Conservation (phyloP, 1,140 invertebrate genomes). For the Calycopis cecrops region DNA sequence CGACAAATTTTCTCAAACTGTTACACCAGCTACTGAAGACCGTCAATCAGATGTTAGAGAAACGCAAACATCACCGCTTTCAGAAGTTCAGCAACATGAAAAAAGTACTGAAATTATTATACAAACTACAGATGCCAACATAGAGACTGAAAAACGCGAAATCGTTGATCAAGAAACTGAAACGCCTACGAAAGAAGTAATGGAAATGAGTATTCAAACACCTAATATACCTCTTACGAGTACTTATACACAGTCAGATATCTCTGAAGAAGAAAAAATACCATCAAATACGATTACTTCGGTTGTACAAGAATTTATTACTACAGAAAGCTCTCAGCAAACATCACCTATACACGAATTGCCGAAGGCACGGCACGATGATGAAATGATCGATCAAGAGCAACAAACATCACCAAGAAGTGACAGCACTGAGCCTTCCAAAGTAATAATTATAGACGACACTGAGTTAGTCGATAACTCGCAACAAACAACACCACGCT, state of each 20-base stretch:
- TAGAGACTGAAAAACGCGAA: constrained; percentile 67
- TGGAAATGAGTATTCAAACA: constrained; percentile 74
- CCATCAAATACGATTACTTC: constrained; percentile 12
- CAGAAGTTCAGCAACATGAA: constrained; percentile 52
- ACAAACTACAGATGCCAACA: constrained; percentile 56
- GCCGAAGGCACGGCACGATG: constrained; percentile 11
- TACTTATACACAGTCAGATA: constrained; percentile 54
- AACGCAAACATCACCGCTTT: constrained; percentile 64
- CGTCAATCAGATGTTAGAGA: constrained; percentile 56
- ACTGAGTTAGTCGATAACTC: constrained; percentile 30
- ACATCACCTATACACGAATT: constrained; percentile 49
- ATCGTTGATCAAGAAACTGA: constrained; percentile 59
- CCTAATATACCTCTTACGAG: constrained; percentile 45
- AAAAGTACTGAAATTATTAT: constrained; percentile 54
- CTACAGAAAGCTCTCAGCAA: constrained; percentile 56
- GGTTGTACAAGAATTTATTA: constrained; percentile 29
- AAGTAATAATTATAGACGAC: constrained; percentile 25
- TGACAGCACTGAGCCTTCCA: constrained; percentile 16
- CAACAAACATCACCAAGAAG: constrained; percentile 32
- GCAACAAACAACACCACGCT: constrained; percentile 53
- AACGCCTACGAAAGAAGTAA: constrained; percentile 54
- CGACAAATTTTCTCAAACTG: constrained; percentile 70
- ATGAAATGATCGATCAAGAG: constrained; percentile 18
- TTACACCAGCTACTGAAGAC: constrained; percentile 37
- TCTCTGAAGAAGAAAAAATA: constrained; percentile 10